Base-by-base conservation (phyloP, 2,113 vertebrate species). In the Kobus ellipsiprymnus region DNA sequence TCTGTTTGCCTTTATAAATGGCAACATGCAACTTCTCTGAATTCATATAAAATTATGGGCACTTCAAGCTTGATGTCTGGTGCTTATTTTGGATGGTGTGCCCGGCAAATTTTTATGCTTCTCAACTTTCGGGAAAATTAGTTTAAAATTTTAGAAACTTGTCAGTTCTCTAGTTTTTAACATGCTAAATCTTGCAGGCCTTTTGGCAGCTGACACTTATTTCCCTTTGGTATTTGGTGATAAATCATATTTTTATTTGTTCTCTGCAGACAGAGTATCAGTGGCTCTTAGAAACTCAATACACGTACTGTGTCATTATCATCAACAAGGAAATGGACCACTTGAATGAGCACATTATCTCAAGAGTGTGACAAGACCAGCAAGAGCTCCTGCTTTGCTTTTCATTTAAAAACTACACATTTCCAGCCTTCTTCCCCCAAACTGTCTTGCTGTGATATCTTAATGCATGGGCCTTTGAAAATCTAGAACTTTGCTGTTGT, bases 81-180 rank as follows among this genome's bases (percentile, higher is more conserved):
- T 95, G 90, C 46, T 95, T 98, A 78, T 95, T 97, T 98, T 98
- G 77, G 94, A 91, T 27, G 48, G 54, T 13, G 12, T 82, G 6
- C 15, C 33, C 6, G 48, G 71, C 48, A 96, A 55, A 78, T 57
- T 94, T 97, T 87, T 92, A 88, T 94, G 87, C 52, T 95, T 97
- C 85, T 97, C 11, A 11, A 96, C 85, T 97, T 97, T 91, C 7
- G 2, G 96, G 80, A 94, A 97, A 97, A 85, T 96, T 95, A 87
- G 81, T 90, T 96, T 67, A 95, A 96, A 96, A 78, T 90, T 88
- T 84, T 90, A 92, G 74, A 78, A 87, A 87, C 44, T 87, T 96
- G 77, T 97, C 96, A 84, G 46, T 92, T 96, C 40, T 19, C 64
- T 95, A 82, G 50, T 93, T 97, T 96, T 97, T 91, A 95, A 77